Conservation (phyloP, 2,113 vertebrate species). For the Antennarius striatus region DNA sequence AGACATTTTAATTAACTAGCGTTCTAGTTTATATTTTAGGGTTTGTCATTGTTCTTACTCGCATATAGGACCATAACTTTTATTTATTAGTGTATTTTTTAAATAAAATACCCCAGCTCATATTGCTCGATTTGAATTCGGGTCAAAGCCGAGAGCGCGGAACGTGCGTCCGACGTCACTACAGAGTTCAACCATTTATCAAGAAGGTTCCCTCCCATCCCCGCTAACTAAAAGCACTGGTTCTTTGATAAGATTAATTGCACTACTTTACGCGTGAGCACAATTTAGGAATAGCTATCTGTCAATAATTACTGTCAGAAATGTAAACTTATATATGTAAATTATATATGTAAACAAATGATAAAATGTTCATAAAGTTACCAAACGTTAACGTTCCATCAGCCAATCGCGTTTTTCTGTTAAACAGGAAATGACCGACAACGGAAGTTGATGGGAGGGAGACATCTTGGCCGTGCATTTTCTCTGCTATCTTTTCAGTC, state of each 20-base stretch:
- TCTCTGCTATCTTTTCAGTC: conserved; percentile 39
- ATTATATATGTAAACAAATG: too few relatives aligned
- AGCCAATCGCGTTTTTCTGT: too few relatives aligned
- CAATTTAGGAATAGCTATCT: too few relatives aligned
- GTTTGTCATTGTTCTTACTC: fast-evolving
- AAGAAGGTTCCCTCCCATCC: conserved; percentile 37
- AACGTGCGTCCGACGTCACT: conserved; percentile 47
- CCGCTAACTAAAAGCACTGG: fast-evolving
- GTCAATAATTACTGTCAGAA: too few relatives aligned
- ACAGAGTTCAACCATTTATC: not conserved
- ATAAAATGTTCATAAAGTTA: too few relatives aligned
- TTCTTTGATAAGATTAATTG: not conserved
- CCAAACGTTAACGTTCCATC: too few relatives aligned
- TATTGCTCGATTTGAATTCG: conserved; percentile 12
- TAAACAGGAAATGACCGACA: not conserved
- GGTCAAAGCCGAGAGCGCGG: conserved; percentile 28
- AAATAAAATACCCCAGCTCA: fast-evolving
- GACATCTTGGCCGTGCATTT: conserved; percentile 3
- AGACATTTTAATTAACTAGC: not conserved
- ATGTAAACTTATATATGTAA: too few relatives aligned
- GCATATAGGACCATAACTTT: fast-evolving
- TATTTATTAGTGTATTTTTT: not conserved
- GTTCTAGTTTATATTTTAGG: not conserved
- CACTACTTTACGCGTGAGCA: too few relatives aligned
- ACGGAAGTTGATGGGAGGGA: conserved; percentile 37